phyloP scores from a whole-genome alignment of 2,113 vertebrate species.

The Theristicus caerulescens region DNA sequence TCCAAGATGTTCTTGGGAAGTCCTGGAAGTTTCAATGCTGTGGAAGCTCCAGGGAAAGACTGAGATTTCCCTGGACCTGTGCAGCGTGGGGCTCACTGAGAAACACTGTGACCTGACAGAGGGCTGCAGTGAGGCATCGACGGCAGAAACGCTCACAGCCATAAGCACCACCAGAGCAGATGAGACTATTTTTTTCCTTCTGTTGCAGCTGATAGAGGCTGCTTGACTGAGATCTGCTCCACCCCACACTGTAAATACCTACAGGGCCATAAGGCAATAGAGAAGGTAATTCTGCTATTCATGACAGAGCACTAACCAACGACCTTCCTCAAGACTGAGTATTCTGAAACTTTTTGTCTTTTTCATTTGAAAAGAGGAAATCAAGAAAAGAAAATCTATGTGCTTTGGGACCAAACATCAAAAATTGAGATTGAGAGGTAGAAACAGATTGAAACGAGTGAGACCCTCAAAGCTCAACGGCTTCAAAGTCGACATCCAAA shows the following conservation, averaged over 20 bases:
- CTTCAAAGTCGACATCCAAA: neutral
- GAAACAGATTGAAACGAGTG: neutral
- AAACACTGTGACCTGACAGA: neutral
- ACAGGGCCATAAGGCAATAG: neutral
- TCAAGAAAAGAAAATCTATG: neutral
- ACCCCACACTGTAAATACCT: neutral
- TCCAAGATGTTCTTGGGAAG: neutral
- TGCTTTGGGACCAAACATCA: neutral
- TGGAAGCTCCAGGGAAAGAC: neutral
- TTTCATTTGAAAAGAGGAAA: neutral
- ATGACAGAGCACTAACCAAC: neutral
- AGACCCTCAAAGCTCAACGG: neutral
- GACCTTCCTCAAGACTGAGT: neutral
- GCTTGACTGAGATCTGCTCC: neutral
- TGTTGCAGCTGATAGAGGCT: neutral
- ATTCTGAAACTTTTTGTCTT: neutral
- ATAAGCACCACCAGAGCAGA: neutral
- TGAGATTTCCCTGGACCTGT: neutral
- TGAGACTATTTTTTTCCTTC: neutral
- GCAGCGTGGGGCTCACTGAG: neutral
- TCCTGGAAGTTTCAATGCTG: neutral
- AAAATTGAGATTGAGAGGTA: neutral
- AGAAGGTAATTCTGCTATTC: neutral
- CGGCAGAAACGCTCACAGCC: neutral
- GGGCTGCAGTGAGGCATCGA: rapidly evolving